Evolutionary conservation across 2,113 vertebrate species (phyloP), one percentile per base, ranked within the genome.

Genomic region (Salvelinus fontinalis): DNA sequence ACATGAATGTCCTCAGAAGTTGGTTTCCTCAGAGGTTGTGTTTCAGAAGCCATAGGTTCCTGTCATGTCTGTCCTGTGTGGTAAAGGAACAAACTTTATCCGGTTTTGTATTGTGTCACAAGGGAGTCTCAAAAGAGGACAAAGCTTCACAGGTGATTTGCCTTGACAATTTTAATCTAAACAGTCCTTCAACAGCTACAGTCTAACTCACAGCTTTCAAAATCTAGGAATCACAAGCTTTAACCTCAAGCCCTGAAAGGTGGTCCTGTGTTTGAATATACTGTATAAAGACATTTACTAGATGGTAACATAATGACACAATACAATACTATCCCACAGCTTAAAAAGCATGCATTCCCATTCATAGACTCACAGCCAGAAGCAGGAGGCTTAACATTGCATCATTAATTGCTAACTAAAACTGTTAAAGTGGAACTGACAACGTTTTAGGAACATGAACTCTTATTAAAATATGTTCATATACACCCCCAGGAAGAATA

Each of bases 361-460:
- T n/a, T 80, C 44, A 82, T 20, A 76, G 49, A 34, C 65, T 80
- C 44, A 82, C 22, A 76, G 49, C 24, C 65, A 49, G 29, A 18
- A 22, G 39, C 39, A 76, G 66, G 75, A 48, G 29, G 18, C 67
- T 75, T 31, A 67, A 62, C 81, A 22, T 81, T 20, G 54, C 4
- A 66, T 27, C 64, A 29, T 39, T 39, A 39, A 8, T 39, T 60
- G 39, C 29, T 76, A 74, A 88, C 79, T 82, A 65, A 39, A 84
- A 73, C 57, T 26, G 0, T 79, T 84, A 71, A 78, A 49, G 34
- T 39, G 8, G 39, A 39, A 39, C 8, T 39, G 39, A 39, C 2
- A 39, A 9, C 2, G 39, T 39, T 39, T 39, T 39, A 39, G 39
- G 39, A 39, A 39, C 39, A 39, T 39, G 7, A 39, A 9, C 39